Percentiles rank a stretch among this genome's conserved stretches.
These are phyloP conservation scores for Ammodytes marinus DNA, from an alignment of 2,113 vertebrate species.

Conservation along the genomic window DNA sequence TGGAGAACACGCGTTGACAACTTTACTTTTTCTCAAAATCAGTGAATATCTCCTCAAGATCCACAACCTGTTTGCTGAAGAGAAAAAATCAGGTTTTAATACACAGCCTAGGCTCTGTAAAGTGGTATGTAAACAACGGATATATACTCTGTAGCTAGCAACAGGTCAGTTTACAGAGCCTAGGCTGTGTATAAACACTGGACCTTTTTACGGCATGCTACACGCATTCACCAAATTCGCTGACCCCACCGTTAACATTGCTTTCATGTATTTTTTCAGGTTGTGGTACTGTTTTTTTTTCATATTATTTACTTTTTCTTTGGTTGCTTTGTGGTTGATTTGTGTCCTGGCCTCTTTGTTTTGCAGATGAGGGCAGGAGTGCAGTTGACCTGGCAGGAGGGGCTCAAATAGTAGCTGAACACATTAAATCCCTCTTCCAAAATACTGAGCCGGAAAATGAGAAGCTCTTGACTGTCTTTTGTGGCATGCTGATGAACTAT, in stretches of 20 bases:
- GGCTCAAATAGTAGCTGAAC: slow-evolving; percentile 98
- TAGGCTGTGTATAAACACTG: too few relatives aligned
- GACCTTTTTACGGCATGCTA: too few relatives aligned
- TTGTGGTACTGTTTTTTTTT: slow-evolving; percentile 64
- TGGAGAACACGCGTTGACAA: too few relatives aligned
- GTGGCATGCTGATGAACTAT: slow-evolving; percentile 99
- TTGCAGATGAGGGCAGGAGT: slow-evolving; percentile 99
- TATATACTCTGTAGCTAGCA: too few relatives aligned
- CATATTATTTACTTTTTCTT: slow-evolving; percentile 25
- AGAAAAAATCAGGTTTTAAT: too few relatives aligned
- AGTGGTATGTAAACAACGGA: too few relatives aligned
- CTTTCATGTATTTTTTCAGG: slow-evolving; percentile 52
- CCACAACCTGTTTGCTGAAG: too few relatives aligned
- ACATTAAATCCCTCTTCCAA: slow-evolving; percentile 96
- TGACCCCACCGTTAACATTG: slow-evolving; percentile 5
- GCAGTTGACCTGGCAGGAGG: slow-evolving; percentile 99
- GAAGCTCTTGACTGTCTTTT: slow-evolving; percentile 99
- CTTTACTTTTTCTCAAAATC: too few relatives aligned
- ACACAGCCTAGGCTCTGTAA: too few relatives aligned
- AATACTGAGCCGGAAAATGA: slow-evolving; percentile 96
- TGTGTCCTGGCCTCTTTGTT: slow-evolving; percentile 97
- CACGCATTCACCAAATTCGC: too few relatives aligned
- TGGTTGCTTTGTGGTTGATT: slow-evolving; percentile 79
- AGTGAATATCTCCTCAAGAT: too few relatives aligned
- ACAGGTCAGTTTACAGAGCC: too few relatives aligned